Evolutionary conservation across 2,113 vertebrate species (phyloP).

Genomic region (Caracal caracal): DNA sequence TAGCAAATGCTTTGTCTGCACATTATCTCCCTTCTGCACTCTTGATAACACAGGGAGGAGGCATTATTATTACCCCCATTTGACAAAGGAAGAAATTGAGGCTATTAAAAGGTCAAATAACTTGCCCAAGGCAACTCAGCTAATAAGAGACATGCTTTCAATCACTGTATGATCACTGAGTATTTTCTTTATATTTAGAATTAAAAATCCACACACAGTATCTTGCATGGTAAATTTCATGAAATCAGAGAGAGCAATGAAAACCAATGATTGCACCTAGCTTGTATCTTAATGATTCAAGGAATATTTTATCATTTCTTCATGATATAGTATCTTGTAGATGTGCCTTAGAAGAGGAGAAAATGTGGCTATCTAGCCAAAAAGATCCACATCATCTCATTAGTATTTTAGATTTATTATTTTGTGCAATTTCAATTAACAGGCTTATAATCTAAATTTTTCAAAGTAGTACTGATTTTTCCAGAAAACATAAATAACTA

Average conservation of each 20-base stretch:
- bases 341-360: not conserved
- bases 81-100: conserved; percentile 46
- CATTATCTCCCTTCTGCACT: not conserved
- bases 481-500: not conserved
- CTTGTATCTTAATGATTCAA: not conserved
- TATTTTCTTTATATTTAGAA: conserved; percentile 4
- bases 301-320: not conserved
- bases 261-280: not conserved
- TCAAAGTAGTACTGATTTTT: not conserved
- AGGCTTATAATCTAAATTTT: conserved; percentile 20
- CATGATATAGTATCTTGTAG: not conserved
- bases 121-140: not conserved
- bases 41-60: not conserved
- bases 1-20: not conserved
- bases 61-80: not conserved
- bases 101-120: not conserved
- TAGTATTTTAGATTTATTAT: conserved; percentile 5
- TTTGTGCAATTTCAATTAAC: not conserved
- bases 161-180: not conserved
- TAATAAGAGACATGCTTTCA: not conserved
- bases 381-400: not conserved
- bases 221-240: not conserved
- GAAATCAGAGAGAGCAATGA: not conserved
- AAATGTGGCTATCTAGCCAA: not conserved
- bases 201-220: not conserved